phyloP scores from a whole-genome alignment of 2,888 invertebrate species.

The Parnassius apollo region DNA sequence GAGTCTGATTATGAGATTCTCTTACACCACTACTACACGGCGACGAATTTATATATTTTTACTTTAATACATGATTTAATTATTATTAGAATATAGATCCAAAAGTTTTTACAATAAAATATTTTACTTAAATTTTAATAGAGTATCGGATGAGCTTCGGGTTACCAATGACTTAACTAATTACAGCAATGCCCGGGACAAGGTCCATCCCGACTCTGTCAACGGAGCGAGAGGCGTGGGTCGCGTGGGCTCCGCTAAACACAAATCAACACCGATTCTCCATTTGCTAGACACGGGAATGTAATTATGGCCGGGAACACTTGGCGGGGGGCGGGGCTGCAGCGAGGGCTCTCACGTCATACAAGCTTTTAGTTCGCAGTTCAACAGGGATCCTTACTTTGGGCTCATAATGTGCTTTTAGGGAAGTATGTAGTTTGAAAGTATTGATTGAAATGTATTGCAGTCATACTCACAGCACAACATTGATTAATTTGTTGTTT shows the following conservation, averaged over 20 bases:
- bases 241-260: conserved; percentile 69
- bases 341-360: conserved; percentile 53
- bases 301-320: conserved; percentile 81
- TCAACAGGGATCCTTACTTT: conserved; percentile 74
- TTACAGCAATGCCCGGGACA: conserved; percentile 24
- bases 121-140: not conserved
- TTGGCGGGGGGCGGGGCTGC: conserved; percentile 47
- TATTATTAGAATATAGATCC: too few species aligned
- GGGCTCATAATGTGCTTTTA: conserved; percentile 45
- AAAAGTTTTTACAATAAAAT: too few species aligned
- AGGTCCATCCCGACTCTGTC: conserved; percentile 26
- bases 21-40: too few species aligned
- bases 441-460: conserved; percentile 35
- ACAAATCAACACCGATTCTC: conserved; percentile 83
- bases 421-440: conserved; percentile 38
- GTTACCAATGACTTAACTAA: conserved; percentile 24
- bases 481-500: too few species aligned
- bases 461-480: too few species aligned
- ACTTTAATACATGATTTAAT: too few species aligned
- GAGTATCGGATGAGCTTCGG: conserved; percentile 8
- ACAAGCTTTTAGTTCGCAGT: conserved; percentile 74
- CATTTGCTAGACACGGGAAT: conserved; percentile 83
- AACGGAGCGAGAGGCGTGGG: conserved; percentile 36
- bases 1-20: too few species aligned
- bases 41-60: too few species aligned